Evolutionary conservation across 2,113 vertebrate genomes (phyloP).

Genomic region (Embiotoca jacksoni): DNA sequence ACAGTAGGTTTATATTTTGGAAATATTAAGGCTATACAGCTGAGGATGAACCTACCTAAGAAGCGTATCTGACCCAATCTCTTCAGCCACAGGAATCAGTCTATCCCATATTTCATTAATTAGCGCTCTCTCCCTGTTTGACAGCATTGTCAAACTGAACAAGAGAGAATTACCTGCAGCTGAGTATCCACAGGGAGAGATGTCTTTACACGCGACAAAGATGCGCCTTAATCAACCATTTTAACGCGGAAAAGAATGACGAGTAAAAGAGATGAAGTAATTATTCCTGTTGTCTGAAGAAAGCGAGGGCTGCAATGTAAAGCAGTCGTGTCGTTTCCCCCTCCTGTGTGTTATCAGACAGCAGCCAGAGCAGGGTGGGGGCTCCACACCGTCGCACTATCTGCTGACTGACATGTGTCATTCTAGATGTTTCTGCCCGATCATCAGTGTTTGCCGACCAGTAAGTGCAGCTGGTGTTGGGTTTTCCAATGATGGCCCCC

Average conservation of each 20-base stretch:
- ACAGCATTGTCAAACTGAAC: slow-evolving; percentile 73
- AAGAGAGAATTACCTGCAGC: neutral
- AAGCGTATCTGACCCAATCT: slow-evolving; percentile 83
- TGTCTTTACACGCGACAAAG: neutral
- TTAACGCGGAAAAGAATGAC: neutral
- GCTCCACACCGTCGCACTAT: slow-evolving; percentile 40
- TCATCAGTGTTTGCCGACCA: neutral
- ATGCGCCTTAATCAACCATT: slow-evolving; percentile 62
- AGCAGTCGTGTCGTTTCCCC: slow-evolving; percentile 17
- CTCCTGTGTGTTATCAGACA: slow-evolving; percentile 59
- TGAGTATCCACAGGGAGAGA: slow-evolving; percentile 5
- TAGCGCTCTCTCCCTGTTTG: slow-evolving; percentile 75
- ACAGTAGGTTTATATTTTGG: neutral
- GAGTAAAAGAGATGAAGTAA: neutral
- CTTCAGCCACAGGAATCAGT: slow-evolving; percentile 73
- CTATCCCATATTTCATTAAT: slow-evolving; percentile 75
- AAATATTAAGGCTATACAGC: neutral
- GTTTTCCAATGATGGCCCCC: neutral
- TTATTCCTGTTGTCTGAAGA: slow-evolving; percentile 11
- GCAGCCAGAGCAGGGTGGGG: slow-evolving; percentile 66
- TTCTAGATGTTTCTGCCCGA: neutral
- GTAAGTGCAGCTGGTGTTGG: neutral
- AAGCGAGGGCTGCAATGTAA: neutral
- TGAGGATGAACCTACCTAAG: slow-evolving; percentile 70
- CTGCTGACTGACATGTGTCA: slow-evolving; percentile 43